Evolutionary conservation across 1,140 invertebrate species (phyloP), one percentile per base, ranked within the genome.

Genomic region (Rhynchophorus ferrugineus): DNA sequence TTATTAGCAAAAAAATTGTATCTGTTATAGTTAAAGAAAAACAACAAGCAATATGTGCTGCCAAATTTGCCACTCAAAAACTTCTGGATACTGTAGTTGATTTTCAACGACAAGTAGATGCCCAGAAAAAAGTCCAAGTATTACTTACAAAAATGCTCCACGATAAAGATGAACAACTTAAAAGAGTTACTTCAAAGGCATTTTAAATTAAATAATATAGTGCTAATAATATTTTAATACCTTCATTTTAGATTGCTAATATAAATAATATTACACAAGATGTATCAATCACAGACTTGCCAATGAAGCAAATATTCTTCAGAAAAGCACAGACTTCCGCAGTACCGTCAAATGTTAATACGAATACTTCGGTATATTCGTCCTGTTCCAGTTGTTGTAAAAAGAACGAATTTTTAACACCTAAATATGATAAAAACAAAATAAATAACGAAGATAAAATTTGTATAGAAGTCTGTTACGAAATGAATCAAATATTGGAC

Each of bases 21-120:
- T 20, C 34, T 21, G 21, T 47, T 48, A 2, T 16, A 49, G 53
- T 17, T n/a, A 54, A 56, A 41, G 61, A 63, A 49, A 61, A 61
- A 38, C 43, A 51, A 11, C 50, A 43, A 47, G 61, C 61, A n/a
- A 35, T 58, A 2, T 42, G 54, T 24, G 58, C 56, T 8, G 61
- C 61, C 1, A 57, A 56, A 45, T 59, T 61, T 14, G 61, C 61
- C 7, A 60, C 60, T 9, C 54, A 63, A 46, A 60, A 60, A 44
- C 37, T 63, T 11, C 19, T 60, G 19, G 57, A 61, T 35, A 63
- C 61, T 2, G 50, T 60, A 0, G 43, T 9, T 8, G 59, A 63
- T 50, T 60, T 63, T 20, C 54, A 61, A 36, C 47, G 50, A 21
- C 59, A 63, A 48, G 56, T 57, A 11, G 46, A 44, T 17, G 44